Evolutionary conservation across 2,113 vertebrate species (phyloP).

Genomic region (Trichechus manatus): DNA sequence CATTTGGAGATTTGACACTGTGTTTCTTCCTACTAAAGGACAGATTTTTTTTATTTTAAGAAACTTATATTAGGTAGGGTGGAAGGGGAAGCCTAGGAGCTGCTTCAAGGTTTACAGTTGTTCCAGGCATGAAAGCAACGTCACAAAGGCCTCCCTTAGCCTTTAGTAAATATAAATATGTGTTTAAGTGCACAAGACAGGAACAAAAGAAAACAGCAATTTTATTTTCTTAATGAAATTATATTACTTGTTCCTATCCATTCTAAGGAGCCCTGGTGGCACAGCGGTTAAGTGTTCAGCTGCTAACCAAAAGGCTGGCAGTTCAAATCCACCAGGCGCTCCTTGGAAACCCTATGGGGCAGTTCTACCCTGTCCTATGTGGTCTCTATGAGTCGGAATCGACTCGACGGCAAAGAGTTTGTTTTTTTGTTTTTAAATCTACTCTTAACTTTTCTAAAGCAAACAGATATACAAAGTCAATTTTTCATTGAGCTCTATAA

Average conservation of each 20-base stretch:
- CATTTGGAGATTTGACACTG: not conserved
- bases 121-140: not conserved
- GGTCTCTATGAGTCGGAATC: too few relatives aligned
- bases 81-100: not conserved
- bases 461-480: not conserved
- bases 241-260: not conserved
- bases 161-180: not conserved
- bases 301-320: too few relatives aligned
- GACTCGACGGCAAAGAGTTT: too few relatives aligned
- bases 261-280: not conserved
- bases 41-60: not conserved
- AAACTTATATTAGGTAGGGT: not conserved
- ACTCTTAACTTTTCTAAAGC: not conserved
- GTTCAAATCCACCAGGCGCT: too few relatives aligned
- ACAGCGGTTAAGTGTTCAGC: too few relatives aligned
- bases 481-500: not conserved
- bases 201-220: not conserved
- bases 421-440: not conserved
- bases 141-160: not conserved
- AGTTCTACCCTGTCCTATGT: too few relatives aligned
- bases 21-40: conserved; percentile 29
- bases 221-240: not conserved
- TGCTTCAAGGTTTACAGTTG: not conserved
- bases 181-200: not conserved
- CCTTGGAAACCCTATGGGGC: too few relatives aligned